Evolutionary conservation across 2,113 vertebrate genomes (phyloP).

Genomic region (Clarias macrocephalus): DNA sequence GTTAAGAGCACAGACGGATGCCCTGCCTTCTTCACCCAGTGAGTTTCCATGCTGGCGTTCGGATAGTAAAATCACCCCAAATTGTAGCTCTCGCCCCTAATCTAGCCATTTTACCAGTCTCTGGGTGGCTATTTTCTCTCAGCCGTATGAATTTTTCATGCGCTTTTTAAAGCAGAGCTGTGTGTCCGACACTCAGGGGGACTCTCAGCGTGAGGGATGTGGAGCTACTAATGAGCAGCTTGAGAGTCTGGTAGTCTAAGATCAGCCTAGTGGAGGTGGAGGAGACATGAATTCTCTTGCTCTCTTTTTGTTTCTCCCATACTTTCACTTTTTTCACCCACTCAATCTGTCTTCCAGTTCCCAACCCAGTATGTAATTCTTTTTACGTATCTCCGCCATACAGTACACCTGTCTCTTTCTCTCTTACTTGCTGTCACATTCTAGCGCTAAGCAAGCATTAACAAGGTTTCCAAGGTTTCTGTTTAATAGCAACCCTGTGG

Average conservation of each 20-base stretch:
- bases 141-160: slow-evolving; percentile 62
- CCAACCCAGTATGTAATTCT: not conserved
- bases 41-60: not conserved
- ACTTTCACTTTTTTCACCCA: not conserved
- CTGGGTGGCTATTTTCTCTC: slow-evolving; percentile 51
- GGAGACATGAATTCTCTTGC: slow-evolving; percentile 13
- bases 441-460: not conserved
- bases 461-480: not conserved
- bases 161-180: slow-evolving; percentile 45
- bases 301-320: slow-evolving; percentile 9
- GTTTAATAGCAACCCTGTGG: not conserved
- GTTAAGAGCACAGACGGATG: not conserved
- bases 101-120: slow-evolving; percentile 58
- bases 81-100: slow-evolving; percentile 20
- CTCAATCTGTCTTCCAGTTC: slow-evolving; percentile 22
- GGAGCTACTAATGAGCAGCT: slow-evolving; percentile 62
- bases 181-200: slow-evolving; percentile 52
- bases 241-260: slow-evolving; percentile 30
- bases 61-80: not conserved
- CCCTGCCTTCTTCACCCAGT: not conserved
- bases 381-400: not conserved
- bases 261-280: slow-evolving; percentile 51
- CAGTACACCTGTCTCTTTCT: not conserved
- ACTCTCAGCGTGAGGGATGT: slow-evolving; percentile 51
- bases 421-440: not conserved